Evolutionary conservation across 2,888 invertebrate genomes (phyloP).

Genomic region (Plemyria rubiginata): DNA sequence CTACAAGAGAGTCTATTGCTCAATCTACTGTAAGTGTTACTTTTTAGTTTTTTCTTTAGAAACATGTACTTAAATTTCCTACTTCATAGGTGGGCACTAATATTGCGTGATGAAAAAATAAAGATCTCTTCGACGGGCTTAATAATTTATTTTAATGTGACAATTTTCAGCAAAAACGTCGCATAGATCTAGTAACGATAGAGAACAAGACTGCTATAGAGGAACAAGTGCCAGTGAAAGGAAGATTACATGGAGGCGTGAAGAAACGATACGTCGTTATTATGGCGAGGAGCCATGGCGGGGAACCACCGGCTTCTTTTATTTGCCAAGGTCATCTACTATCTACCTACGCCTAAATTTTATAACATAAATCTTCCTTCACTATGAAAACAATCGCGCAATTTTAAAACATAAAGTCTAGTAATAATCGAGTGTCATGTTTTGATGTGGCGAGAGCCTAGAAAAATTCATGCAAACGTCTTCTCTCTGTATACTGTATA

Average conservation of each 20-base stretch:
- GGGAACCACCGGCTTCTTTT: constrained; percentile 97
- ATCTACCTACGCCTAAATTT: neutral
- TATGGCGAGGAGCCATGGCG: constrained; percentile 95
- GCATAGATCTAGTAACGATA: constrained; percentile 95
- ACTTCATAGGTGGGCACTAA: too few species aligned
- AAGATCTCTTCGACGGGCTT: neutral
- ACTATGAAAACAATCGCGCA: too few species aligned
- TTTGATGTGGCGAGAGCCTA: too few species aligned
- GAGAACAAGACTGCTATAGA: constrained; percentile 57
- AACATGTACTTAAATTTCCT: too few species aligned
- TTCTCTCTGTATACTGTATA: too few species aligned
- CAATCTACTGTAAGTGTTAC: constrained; percentile 84
- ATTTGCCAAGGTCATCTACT: constrained; percentile 92
- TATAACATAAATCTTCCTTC: too few species aligned
- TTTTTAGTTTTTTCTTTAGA: too few species aligned
- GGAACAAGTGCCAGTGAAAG: constrained; percentile 70
- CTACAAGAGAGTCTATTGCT: constrained; percentile 89
- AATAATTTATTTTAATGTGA: neutral
- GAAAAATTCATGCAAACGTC: too few species aligned
- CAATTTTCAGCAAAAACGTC: constrained; percentile 92
- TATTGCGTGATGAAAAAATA: too few species aligned
- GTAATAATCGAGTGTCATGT: too few species aligned
- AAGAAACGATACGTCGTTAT: constrained; percentile 90
- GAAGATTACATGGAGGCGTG: constrained; percentile 71
- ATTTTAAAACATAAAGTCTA: too few species aligned